A percentile compares a stretch with the other conserved stretches of the same genome.
These are phyloP conservation scores for Hucho hucho DNA, from an alignment of 2,113 vertebrate species.

Conservation along the genomic window DNA sequence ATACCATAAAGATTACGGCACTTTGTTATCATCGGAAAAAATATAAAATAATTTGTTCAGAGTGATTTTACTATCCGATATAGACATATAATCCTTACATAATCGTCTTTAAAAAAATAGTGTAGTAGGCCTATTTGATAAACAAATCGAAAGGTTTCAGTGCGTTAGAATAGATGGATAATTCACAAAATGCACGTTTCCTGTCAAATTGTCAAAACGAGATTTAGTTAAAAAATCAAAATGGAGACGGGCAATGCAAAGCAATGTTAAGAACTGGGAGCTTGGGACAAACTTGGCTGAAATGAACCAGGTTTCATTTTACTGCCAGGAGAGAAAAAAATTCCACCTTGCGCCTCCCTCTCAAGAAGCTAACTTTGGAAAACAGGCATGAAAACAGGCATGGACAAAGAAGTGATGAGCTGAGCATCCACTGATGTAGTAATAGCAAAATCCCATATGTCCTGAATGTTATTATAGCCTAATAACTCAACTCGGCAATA, in stretches of 20 bases:
- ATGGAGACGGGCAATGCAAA: constrained; percentile 32
- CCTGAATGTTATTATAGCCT: no score
- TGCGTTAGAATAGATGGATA: not conserved
- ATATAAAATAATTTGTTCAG: not conserved
- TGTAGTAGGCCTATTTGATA: not conserved
- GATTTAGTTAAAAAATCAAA: constrained; percentile 24
- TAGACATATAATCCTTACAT: not conserved
- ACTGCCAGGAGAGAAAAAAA: constrained; percentile 55
- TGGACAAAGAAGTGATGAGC: not conserved
- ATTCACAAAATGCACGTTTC: constrained; percentile 21
- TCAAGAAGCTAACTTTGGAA: constrained; percentile 1
- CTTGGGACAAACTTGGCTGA: constrained; percentile 52
- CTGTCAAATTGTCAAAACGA: constrained; percentile 37
- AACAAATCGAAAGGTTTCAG: constrained; percentile 8
- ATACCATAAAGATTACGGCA: not conserved
- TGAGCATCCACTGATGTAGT: no score
- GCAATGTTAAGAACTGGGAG: constrained; percentile 50
- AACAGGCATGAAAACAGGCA: not conserved
- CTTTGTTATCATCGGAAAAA: not conserved
- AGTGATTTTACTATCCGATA: not conserved
- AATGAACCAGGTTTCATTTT: constrained; percentile 72
- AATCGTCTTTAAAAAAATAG: not conserved
- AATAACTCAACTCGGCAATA: no score
- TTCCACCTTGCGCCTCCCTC: constrained; percentile 57
- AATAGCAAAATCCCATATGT: no score